These are phyloP conservation scores for Heliconius hortense DNA, from an alignment of 2,888 invertebrate genomes.

Conservation along the genomic window DNA sequence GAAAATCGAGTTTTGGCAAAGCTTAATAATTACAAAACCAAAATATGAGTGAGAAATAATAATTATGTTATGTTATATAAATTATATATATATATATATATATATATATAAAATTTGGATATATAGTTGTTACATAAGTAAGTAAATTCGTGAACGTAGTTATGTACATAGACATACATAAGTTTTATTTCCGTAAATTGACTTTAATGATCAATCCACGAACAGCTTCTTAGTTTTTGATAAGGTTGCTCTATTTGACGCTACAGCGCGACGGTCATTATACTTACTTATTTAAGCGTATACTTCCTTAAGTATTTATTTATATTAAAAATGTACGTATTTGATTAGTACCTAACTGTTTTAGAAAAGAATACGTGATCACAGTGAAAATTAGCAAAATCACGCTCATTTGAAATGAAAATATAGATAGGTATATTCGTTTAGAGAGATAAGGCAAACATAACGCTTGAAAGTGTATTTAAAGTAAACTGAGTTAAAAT, in stretches of 20 bases:
- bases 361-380: conserved; percentile 13
- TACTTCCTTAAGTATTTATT: not conserved
- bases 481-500: conserved; percentile 70
- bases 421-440: conserved; percentile 20
- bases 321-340: not conserved
- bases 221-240: not conserved
- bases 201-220: not conserved
- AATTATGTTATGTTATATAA: no score
- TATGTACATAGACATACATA: not conserved
- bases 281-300: not conserved
- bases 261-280: not conserved
- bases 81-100: not conserved
- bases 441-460: conserved; percentile 39
- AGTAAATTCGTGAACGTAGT: no score
- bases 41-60: no score
- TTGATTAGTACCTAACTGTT: not conserved
- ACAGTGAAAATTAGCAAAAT: conserved; percentile 27
- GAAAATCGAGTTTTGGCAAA: no score
- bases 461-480: conserved; percentile 53
- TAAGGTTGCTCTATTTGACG: no score
- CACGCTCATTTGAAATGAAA: conserved; percentile 26
- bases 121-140: no score
- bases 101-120: no score
- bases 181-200: not conserved
- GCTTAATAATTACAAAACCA: no score